Percentiles rank a stretch among this genome's conserved stretches.
phyloP scores from a whole-genome alignment of 1,140 invertebrate genomes.

The Dinoponera quadriceps region DNA sequence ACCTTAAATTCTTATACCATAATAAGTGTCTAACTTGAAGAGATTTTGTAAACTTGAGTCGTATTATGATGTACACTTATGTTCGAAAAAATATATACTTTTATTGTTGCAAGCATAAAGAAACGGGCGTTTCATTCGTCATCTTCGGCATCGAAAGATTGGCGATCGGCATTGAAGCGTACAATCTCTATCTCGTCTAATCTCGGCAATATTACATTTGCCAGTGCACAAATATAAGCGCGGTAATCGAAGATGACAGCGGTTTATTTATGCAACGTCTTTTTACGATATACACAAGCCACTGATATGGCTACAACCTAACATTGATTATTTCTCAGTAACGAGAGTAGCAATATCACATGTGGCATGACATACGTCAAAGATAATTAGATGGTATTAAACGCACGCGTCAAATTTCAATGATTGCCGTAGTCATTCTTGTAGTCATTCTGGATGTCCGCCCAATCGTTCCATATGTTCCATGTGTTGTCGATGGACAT shows the following conservation, averaged over 20 bases:
- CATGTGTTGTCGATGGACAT: constrained; percentile 74
- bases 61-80: not conserved
- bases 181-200: not conserved
- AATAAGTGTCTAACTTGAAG: constrained; percentile 3
- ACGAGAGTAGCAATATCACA: constrained; percentile 26
- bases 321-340: constrained; percentile 10
- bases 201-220: not conserved
- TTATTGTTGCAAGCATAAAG: not conserved
- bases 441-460: constrained; percentile 45
- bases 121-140: not conserved
- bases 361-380: constrained; percentile 2
- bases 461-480: constrained; percentile 77
- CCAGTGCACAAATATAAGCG: constrained; percentile 16
- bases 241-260: constrained; percentile 2
- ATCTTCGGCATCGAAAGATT: not conserved
- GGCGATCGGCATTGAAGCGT: not conserved
- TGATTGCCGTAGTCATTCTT: constrained; percentile 13
- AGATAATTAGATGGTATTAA: not conserved
- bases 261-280: constrained; percentile 17
- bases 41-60: not conserved
- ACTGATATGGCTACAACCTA: constrained; percentile 25
- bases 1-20: not conserved
- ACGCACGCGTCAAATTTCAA: constrained; percentile 7
- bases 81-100: not conserved
- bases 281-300: not conserved